Percentiles rank a stretch among this genome's conserved stretches.
Evolutionary conservation across 2,797 vertebrate species (phyloP).

Genomic region (Sebastes reedi): DNA sequence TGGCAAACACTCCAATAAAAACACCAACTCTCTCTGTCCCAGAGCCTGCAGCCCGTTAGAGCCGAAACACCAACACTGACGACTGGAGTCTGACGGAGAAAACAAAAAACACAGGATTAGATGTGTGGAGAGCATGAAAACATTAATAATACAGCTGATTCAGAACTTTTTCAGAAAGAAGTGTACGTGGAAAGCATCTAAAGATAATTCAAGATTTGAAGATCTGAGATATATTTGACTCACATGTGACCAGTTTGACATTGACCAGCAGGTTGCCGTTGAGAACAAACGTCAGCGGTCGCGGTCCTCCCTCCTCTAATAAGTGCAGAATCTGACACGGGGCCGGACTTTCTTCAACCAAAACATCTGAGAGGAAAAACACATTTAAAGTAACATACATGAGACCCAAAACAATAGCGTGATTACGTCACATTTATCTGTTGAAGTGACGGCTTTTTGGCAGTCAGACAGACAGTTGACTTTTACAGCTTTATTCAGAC

Average conservation of each 20-base stretch:
- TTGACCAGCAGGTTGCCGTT: conserved; percentile 94
- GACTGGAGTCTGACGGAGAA: conserved; percentile 79
- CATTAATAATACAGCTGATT: too few relatives aligned
- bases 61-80: conserved; percentile 93
- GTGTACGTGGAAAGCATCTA: not conserved
- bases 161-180: too few relatives aligned
- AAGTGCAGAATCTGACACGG: conserved; percentile 85
- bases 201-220: not conserved
- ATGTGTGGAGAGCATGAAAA: accelerated
- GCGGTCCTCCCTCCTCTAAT: conserved; percentile 84
- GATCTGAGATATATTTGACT: conserved; percentile 66
- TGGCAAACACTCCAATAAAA: conserved; percentile 88
- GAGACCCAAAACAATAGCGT: too few relatives aligned
- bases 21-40: conserved; percentile 93
- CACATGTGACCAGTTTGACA: conserved; percentile 90
- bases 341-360: conserved; percentile 88
- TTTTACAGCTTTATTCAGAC: not conserved
- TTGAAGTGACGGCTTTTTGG: too few relatives aligned
- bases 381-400: not conserved
- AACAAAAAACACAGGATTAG: not conserved
- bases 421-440: too few relatives aligned
- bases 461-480: not conserved
- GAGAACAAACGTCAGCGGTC: conserved; percentile 90
- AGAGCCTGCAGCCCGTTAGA: conserved; percentile 92
- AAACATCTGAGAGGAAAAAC: conserved; percentile 73